Evolutionary conservation across 2,113 vertebrate species (phyloP), one percentile per base, ranked within the genome.

Genomic region (Centropus bengalensis): DNA sequence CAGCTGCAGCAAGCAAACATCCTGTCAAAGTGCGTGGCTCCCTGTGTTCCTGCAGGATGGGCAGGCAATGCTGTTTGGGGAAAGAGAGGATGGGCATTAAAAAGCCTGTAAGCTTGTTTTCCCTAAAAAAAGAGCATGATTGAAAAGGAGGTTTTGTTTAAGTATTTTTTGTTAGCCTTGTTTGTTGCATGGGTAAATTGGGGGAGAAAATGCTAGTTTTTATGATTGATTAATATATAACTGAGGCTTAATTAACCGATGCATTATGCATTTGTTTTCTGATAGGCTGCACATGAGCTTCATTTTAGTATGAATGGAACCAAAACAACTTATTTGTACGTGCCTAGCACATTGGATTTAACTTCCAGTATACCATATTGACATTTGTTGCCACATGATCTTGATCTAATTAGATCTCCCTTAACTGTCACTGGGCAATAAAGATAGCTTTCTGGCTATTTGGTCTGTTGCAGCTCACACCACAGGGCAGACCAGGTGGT

Each of bases 1-100:
- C 20, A 38, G 87, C 87, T 81, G 94, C 75, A 97, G 97, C 96
- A 97, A 97, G 97, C 95, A 98, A 98, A 98, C 98, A 98, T 98
- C 97, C 97, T 98, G 97, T 97, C 89, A 81, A 96, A 96, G 84
- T 69, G 96, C 89, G 93, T 90, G 75, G 98, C 96, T 97, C 97
- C 97, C 51, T 4, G 82, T 97, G 97, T 98, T 98, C 97, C 95
- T 95, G 95, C 86, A 77, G 98, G 97, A 98, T 97, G 98, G 97
- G 88, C 98, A 98, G 98, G 98, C 94, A 51, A 89, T 32, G 67
- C 36, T 97, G 96, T 96, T 96, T 86, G 88, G 85, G 87, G 93
- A 97, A 96, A 87, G 96, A 95, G 97, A 97, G 96, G 96, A 97
- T 91, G 89, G 91, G 94, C 89, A 77, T 96, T 96, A 91, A 54